phyloP scores from a whole-genome alignment of 2,113 vertebrate species.

The Ammospiza caudacuta region DNA sequence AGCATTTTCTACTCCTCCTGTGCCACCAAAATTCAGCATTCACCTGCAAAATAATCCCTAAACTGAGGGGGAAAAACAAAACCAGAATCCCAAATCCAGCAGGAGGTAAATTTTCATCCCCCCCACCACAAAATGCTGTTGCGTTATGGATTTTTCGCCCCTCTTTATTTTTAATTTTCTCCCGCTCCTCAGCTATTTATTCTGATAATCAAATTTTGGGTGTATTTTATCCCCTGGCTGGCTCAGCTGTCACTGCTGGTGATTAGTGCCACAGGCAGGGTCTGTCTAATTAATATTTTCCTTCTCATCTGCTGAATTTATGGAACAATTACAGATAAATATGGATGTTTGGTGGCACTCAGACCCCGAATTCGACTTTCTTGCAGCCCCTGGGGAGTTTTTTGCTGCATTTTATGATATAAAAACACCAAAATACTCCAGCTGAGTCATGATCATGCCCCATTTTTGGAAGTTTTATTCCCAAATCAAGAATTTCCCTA shows the following conservation, averaged over 20 bases:
- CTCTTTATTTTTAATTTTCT: background rate
- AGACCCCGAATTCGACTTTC: background rate
- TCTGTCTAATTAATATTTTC: constrained; percentile 21
- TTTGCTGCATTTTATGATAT: background rate
- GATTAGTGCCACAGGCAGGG: background rate
- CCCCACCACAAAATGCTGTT: background rate
- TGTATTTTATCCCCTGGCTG: background rate
- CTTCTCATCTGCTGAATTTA: constrained; percentile 22
- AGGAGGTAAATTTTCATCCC: background rate
- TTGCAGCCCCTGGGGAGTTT: background rate
- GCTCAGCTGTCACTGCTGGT: background rate
- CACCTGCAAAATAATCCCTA: background rate
- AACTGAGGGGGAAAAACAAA: background rate
- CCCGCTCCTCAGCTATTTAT: background rate
- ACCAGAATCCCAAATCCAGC: background rate
- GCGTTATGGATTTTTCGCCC: background rate
- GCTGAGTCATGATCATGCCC: background rate
- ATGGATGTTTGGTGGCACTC: background rate
- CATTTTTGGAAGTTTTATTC: background rate
- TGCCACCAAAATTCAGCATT: background rate
- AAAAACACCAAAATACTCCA: background rate
- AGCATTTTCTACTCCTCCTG: background rate
- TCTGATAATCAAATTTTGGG: background rate
- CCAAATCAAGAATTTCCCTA: background rate
- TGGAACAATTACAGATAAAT: constrained; percentile 6